Conservation (phyloP, 2,113 vertebrate species). For the Calidris pugnax region DNA sequence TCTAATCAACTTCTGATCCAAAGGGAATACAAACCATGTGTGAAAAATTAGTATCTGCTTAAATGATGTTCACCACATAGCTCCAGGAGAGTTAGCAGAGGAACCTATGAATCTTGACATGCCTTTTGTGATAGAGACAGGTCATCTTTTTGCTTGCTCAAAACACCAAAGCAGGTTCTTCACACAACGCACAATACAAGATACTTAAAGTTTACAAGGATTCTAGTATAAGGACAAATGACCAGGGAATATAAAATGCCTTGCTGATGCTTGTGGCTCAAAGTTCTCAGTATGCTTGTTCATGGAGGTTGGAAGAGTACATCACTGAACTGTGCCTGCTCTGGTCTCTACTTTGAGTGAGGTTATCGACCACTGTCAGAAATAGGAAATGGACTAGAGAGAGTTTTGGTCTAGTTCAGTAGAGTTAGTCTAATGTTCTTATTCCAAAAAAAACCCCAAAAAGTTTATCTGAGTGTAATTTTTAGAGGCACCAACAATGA, state of each 20-base stretch:
- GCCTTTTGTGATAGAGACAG: not conserved
- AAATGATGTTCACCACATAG: not conserved
- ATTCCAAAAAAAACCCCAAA: not conserved
- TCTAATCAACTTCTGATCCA: not conserved
- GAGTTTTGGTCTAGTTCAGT: not conserved
- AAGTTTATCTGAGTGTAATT: not conserved
- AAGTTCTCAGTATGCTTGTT: not conserved
- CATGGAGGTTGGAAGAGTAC: not conserved
- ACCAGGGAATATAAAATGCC: not conserved
- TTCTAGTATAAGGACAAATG: not conserved
- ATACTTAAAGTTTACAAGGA: not conserved
- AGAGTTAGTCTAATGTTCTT: not conserved
- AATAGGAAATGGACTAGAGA: not conserved
- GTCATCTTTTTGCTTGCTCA: not conserved
- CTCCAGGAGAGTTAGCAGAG: not conserved
- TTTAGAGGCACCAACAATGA: not conserved
- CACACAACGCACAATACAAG: not conserved
- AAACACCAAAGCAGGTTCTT: not conserved
- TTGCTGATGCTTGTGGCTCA: not conserved
- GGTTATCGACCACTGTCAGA: not conserved
- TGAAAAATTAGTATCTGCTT: not conserved
- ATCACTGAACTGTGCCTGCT: not conserved
- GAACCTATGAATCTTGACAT: not conserved
- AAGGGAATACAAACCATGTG: not conserved
- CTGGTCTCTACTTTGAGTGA: not conserved